Conservation (phyloP, 2,797 vertebrate species). For the Pelochelys cantorii region DNA sequence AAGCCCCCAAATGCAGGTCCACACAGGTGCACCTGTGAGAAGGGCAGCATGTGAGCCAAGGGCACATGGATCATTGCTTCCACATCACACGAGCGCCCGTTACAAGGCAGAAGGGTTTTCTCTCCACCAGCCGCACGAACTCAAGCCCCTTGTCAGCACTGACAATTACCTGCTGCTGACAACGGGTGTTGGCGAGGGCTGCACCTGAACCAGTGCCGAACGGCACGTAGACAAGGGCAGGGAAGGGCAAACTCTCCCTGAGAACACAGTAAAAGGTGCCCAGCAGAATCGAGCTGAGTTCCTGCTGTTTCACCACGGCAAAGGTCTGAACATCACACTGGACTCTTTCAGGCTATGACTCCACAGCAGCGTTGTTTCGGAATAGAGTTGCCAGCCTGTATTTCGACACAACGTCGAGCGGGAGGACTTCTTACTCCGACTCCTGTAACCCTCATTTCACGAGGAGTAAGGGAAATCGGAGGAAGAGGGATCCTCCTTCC, state of each 20-base stretch:
- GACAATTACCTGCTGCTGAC: accelerated
- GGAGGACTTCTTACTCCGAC: no score
- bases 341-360: no score
- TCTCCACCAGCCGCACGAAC: not conserved
- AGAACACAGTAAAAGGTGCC: accelerated
- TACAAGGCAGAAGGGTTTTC: not conserved
- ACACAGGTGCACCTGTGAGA: accelerated
- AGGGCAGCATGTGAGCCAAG: not conserved
- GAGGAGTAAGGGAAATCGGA: no score
- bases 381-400: no score
- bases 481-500: no score
- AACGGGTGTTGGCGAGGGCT: not conserved
- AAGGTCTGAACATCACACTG: not conserved
- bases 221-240: accelerated
- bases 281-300: accelerated
- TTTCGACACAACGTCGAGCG: no score
- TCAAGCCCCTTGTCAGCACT: not conserved
- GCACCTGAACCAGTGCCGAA: not conserved
- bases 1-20: not conserved
- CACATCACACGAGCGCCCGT: not conserved
- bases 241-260: not conserved
- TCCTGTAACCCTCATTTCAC: no score
- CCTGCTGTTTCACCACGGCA: accelerated
- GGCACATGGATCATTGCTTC: not conserved
- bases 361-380: no score